Evolutionary conservation across 2,113 vertebrate species (phyloP).

Genomic region (Caloenas nicobarica): DNA sequence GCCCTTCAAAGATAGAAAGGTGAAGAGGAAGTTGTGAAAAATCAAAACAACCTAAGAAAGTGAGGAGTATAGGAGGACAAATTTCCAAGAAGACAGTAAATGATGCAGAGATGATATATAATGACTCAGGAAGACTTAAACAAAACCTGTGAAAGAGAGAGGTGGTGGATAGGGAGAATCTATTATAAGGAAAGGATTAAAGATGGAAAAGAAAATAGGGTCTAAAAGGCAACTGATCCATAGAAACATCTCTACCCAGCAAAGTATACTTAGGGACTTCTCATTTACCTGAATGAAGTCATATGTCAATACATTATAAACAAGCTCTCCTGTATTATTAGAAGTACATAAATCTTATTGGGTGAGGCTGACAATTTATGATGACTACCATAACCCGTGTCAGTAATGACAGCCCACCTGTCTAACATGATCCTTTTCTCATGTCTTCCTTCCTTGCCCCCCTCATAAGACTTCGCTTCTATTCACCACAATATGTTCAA

Average conservation of each 20-base stretch:
- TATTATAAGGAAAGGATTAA: background rate
- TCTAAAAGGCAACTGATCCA: background rate
- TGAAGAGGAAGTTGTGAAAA: constrained; percentile 29
- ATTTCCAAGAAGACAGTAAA: background rate
- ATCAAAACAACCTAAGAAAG: background rate
- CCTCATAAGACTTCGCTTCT: fast-evolving
- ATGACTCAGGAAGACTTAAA: background rate
- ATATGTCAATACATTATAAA: background rate
- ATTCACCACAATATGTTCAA: background rate
- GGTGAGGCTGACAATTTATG: background rate
- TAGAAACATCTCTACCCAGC: background rate
- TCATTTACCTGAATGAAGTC: background rate
- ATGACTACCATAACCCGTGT: background rate
- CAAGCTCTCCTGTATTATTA: no score
- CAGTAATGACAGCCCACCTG: background rate
- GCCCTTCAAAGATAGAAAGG: background rate
- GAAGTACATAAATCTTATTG: background rate
- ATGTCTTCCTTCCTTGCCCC: fast-evolving
- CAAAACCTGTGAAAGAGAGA: background rate
- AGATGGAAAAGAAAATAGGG: background rate
- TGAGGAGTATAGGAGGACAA: background rate
- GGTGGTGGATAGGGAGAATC: background rate
- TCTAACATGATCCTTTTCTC: fast-evolving
- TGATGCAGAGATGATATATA: background rate
- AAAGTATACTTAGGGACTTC: background rate